Evolutionary conservation across 2,113 vertebrate species (phyloP).

Genomic region (Coregonus clupeaformis): DNA sequence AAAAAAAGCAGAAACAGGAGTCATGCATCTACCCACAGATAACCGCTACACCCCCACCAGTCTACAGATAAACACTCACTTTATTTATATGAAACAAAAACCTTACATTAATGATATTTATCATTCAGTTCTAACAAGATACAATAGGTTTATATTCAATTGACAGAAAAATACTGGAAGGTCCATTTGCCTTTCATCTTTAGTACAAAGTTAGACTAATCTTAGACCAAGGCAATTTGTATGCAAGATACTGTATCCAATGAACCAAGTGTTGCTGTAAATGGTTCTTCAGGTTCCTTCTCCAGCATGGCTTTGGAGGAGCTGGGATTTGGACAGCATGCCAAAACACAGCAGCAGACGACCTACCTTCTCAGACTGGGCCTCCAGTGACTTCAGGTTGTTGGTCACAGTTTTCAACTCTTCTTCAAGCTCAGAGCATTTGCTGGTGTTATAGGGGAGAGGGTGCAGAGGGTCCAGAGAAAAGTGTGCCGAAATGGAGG

Average conservation of each 20-base stretch:
- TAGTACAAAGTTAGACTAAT: not conserved
- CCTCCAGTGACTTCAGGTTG: slow-evolving; percentile 99
- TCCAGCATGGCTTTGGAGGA: not conserved
- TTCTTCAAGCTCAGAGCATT: slow-evolving; percentile 99
- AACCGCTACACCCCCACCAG: not conserved
- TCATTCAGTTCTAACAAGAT: not conserved
- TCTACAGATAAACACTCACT: not conserved
- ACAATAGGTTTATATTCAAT: not conserved
- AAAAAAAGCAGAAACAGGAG: slow-evolving; percentile 54
- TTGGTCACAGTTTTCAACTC: slow-evolving; percentile 99
- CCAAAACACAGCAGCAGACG: slow-evolving; percentile 11
- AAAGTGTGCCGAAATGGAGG: slow-evolving; percentile 6
- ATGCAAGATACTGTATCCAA: not conserved
- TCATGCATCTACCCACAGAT: slow-evolving; percentile 30
- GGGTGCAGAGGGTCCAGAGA: slow-evolving; percentile 41
- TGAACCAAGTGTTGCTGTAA: not conserved
- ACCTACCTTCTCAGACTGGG: slow-evolving; percentile 99
- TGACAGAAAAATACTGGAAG: not conserved
- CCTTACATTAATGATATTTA: not conserved
- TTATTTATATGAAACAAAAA: not conserved
- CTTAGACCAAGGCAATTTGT: not conserved
- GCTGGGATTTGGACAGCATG: slow-evolving; percentile 37
- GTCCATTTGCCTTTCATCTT: not conserved
- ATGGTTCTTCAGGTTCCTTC: not conserved
- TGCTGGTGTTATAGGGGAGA: slow-evolving; percentile 87